Base-by-base conservation (phyloP, 1,140 invertebrate genomes). In the Magallana angulata region DNA sequence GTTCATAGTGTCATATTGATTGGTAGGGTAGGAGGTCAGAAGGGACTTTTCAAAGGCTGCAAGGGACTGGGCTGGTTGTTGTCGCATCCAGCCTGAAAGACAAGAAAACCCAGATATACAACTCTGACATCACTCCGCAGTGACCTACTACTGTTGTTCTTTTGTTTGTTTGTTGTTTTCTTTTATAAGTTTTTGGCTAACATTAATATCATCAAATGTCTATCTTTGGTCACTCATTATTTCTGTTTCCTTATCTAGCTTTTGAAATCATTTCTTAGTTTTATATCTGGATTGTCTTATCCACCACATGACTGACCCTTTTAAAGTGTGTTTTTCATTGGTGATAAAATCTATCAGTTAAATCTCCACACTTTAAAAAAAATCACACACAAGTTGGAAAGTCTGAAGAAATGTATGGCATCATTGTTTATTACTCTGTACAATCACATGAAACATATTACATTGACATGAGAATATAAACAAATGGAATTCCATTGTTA, bases 201-300 rank as follows among this genome's bases (percentile, higher is more conserved):
- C 36, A 48, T 48, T 48, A 48, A 48, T 48, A 48, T 7, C 60
- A 64, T 64, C 60, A 64, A 64, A 64, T 64, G 14, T 64, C 18
- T 48, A 48, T 48, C 36, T 48, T 48, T 48, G 5, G 36, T 48
- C 36, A 48, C 36, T 48, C 36, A 48, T 48, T 48, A 48, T 48
- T 48, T 48, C 2, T 3, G 36, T 48, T 48, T 5, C 36, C 36
- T 48, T 48, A 48, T 48, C 36, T 48, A 48, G 36, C 36, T 48
- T 48, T 48, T 5, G 36, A 48, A 48, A 48, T 48, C 36, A 48
- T 48, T 48, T 48, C 36, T 48, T 48, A 7, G 68, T 24, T 76
- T 76, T 76, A 76, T 76, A 76, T 76, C 68, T 76, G 68, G 68
- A 76, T 76, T 76, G 24, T 24, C 68, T 76, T 76, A 30, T 76